These are phyloP conservation scores for Plebejus argus DNA, from an alignment of 2,888 invertebrate species.

Conservation along the genomic window DNA sequence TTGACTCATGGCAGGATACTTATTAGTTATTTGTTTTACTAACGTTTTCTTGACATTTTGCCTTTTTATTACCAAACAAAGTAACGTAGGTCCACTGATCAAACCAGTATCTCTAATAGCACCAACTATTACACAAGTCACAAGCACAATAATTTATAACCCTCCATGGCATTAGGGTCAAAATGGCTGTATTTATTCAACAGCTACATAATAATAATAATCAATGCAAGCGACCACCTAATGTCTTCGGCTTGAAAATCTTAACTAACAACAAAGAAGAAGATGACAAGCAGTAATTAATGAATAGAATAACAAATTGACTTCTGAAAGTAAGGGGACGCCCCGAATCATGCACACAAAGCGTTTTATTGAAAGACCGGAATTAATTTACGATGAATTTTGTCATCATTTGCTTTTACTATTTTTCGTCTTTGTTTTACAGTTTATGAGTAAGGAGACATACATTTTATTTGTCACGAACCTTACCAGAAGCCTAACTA, in stretches of 20 bases:
- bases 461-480: no score
- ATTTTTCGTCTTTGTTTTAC: no score
- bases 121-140: no score
- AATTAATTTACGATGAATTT: slow-evolving; percentile 29
- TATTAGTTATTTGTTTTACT: no score
- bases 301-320: slow-evolving; percentile 18
- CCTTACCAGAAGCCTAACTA: no score
- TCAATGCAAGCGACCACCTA: neutral
- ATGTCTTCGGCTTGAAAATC: neutral
- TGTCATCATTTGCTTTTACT: neutral
- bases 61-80: no score
- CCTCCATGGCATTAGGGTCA: neutral
- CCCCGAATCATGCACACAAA: neutral
- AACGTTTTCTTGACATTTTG: no score
- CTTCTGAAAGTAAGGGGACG: neutral
- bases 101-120: no score
- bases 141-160: neutral
- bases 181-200: neutral
- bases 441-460: no score
- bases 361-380: slow-evolving; percentile 12
- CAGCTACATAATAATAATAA: neutral
- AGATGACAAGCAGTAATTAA: neutral
- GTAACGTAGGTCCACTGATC: no score
- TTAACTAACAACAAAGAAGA: neutral
- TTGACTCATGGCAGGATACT: no score